Conservation (phyloP, 2,888 invertebrate species). For the Xestoiulus laeticollis region DNA sequence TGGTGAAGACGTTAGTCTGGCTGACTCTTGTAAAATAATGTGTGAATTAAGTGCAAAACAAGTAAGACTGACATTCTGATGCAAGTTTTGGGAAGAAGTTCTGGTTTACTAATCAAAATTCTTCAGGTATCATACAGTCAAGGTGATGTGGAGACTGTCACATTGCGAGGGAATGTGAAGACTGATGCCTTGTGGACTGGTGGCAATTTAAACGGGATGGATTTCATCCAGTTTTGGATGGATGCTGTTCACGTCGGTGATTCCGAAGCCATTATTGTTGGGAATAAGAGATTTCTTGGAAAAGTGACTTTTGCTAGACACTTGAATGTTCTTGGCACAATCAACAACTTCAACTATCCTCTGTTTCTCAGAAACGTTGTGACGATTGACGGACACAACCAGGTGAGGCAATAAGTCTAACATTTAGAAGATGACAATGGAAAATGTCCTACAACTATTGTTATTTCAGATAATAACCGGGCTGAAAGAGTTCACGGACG, state of each 20-base stretch:
- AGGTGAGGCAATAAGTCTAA: slow-evolving; percentile 7
- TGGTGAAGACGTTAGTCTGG: slow-evolving; percentile 24
- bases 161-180: not conserved
- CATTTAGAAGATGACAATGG: too few species aligned
- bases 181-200: slow-evolving; percentile 4
- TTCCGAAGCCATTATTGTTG: not conserved
- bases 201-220: slow-evolving; percentile 36
- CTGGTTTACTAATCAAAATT: not conserved
- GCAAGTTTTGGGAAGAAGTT: too few species aligned
- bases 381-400: not conserved
- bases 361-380: not conserved
- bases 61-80: not conserved
- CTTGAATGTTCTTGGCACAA: not conserved
- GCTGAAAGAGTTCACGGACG: not conserved
- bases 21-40: not conserved
- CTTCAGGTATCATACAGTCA: not conserved
- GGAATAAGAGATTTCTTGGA: slow-evolving; percentile 10
- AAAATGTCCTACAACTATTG: not conserved
- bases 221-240: not conserved
- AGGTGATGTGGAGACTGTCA: not conserved
- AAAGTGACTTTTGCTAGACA: not conserved
- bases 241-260: slow-evolving; percentile 10
- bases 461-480: slow-evolving; percentile 29
- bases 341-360: slow-evolving; percentile 40
- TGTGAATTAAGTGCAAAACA: slow-evolving; percentile 17